Percentiles rank a stretch among this genome's conserved stretches.
phyloP scores from a whole-genome alignment of 2,113 vertebrate species.

The Empidonax traillii region DNA sequence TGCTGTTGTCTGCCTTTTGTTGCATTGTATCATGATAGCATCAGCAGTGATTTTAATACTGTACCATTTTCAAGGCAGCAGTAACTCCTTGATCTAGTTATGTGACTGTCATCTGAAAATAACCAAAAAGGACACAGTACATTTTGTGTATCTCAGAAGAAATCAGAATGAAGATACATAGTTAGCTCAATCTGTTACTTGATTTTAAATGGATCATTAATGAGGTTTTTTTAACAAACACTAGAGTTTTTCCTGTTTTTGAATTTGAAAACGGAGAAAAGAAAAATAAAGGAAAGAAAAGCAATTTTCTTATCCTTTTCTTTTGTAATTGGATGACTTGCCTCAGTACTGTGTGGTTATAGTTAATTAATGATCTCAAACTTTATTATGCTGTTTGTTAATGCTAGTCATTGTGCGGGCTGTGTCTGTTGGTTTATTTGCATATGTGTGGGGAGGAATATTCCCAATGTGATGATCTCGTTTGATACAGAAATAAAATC shows the following conservation, averaged over 20 bases:
- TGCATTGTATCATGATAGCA: background rate
- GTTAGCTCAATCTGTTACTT: background rate
- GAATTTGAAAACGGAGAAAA: background rate
- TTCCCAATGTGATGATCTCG: slow-evolving; percentile 14
- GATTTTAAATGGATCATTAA: background rate
- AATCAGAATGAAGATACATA: background rate
- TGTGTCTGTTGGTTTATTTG: slow-evolving; percentile 29
- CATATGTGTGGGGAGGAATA: background rate
- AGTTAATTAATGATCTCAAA: slow-evolving; percentile 52
- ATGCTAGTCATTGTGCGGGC: slow-evolving; percentile 4
- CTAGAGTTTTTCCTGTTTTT: background rate
- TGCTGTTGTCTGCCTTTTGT: background rate
- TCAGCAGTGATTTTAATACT: background rate
- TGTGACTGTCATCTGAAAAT: background rate
- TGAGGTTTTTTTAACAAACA: background rate
- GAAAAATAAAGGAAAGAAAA: background rate
- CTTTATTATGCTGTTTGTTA: slow-evolving; percentile 15
- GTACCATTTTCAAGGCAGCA: background rate
- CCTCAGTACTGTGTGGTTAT: slow-evolving; percentile 8
- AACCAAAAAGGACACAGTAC: background rate
- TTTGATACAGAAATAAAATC: slow-evolving; percentile 45
- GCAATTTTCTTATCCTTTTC: background rate
- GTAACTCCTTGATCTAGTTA: background rate
- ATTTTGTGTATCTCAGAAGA: background rate
- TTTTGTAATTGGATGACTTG: slow-evolving; percentile 29